Evolutionary conservation across 2,113 vertebrate species (phyloP).

Genomic region (Ia io): DNA sequence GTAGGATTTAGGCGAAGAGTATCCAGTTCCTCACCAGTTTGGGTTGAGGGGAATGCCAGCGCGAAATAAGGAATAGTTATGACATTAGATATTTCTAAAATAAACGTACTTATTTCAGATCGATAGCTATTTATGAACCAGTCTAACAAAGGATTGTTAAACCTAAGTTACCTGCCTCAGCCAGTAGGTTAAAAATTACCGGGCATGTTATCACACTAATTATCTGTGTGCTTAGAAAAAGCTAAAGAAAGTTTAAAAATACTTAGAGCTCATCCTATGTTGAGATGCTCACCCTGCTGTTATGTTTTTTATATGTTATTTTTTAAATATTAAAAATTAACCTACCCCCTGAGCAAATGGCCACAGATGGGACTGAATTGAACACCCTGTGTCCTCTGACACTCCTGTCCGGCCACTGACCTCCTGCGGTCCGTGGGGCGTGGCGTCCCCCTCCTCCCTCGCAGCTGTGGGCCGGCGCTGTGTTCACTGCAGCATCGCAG

Average conservation of each 20-base stretch:
- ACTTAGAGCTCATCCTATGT: neutral
- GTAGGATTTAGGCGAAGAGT: neutral
- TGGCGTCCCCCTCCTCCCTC: accelerated
- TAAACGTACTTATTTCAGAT: neutral
- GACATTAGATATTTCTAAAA: neutral
- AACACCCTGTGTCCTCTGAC: neutral
- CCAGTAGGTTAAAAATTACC: neutral
- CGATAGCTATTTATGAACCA: neutral
- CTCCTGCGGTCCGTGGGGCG: accelerated
- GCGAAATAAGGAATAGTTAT: neutral
- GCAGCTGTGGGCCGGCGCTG: neutral
- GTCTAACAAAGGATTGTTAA: neutral
- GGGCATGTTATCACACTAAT: neutral
- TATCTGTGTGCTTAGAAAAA: neutral
- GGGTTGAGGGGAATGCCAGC: neutral
- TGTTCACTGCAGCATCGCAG: accelerated
- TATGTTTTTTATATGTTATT: neutral
- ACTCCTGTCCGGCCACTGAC: neutral
- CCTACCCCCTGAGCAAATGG: neutral
- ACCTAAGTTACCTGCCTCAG: neutral
- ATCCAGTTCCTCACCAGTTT: neutral
- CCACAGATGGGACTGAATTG: neutral
- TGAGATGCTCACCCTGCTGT: neutral
- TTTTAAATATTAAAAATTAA: neutral
- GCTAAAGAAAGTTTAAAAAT: neutral